Evolutionary conservation across 2,888 invertebrate genomes (phyloP), one percentile per base, ranked within the genome.

Genomic region (Drosophila stalkeri): DNA sequence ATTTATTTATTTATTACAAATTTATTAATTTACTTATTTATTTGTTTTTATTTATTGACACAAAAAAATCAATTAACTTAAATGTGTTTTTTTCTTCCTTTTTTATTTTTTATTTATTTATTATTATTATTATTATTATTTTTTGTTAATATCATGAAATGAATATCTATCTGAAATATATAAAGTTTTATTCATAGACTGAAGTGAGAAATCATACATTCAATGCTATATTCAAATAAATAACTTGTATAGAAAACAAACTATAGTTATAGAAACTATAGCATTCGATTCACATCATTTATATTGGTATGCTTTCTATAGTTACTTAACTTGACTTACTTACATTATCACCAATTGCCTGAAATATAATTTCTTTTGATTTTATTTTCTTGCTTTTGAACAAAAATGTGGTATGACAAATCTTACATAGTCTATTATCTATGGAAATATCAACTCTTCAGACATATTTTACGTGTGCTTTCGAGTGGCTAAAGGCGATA

Each of bases 401-500:
- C 20, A 3, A 20, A 14, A 33, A 14, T 9, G 20, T 23, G 33
- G 35, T 44, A 57, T 52, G 56, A 33, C 41, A 52, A 43, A 23
- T 64, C 60, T n/a, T 33, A 39, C 44, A 51, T 20, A 18, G 35
- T 9, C 33, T 27, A 64, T 61, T 72, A 64, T 73, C 62, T 56
- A 64, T 61, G 61, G 47, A 64, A 69, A 77, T 77, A 61, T 73
- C 56, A 67, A 57, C 59, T 67, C 73, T 64, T 77, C 61, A 77
- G 65, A 64, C 66, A 64, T 16, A 49, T 70, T 64, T 64, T 37
- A 55, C 64, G 41, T 64, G 49, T 31, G 47, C 27, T 41, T 31
- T 78, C 20, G 75, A 77, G 77, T 77, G 77, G 70, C 35, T 4
- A 56, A 33, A 61, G 57, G 61, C 23, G 12, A 64, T 8, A 41